Conservation (phyloP, 2,888 invertebrate genomes). For the Sphaerophoria taeniata region DNA sequence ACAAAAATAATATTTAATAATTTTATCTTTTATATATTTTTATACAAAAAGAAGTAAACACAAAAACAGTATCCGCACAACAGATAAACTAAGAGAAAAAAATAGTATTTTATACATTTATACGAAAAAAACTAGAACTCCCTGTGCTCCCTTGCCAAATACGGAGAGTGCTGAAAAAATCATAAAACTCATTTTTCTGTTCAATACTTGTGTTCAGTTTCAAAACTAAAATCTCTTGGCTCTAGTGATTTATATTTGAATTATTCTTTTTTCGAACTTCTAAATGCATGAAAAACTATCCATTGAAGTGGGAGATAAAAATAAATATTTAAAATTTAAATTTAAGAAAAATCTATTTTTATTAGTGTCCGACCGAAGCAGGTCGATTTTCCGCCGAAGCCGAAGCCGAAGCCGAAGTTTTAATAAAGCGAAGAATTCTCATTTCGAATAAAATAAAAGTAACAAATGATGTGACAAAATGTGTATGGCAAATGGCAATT, state of each 20-base stretch:
- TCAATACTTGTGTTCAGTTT: constrained; percentile 2
- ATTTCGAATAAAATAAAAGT: too few relatives aligned
- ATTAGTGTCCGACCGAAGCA: too few relatives aligned
- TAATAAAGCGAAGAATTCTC: too few relatives aligned
- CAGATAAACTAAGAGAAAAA: constrained; percentile 54
- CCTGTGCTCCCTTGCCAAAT: constrained; percentile 73
- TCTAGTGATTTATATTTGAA: constrained; percentile 39
- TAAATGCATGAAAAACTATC: constrained; percentile 51
- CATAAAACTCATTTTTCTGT: constrained; percentile 23
- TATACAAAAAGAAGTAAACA: constrained; percentile 46
- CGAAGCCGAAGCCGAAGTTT: too few relatives aligned
- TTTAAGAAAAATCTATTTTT: constrained; percentile 39
- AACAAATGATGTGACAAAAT: too few relatives aligned
- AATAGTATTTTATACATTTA: constrained; percentile 71
- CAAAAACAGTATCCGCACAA: constrained; percentile 66
- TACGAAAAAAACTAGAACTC: constrained; percentile 59
- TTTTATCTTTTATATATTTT: constrained; percentile 73
- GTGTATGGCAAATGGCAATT: too few relatives aligned
- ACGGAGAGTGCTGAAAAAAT: constrained; percentile 56
- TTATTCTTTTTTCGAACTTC: neutral
- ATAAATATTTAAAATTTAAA: constrained; percentile 43
- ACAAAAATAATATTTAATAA: constrained; percentile 53
- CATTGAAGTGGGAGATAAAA: constrained; percentile 42
- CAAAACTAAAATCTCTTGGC: constrained; percentile 20
- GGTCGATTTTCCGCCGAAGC: too few relatives aligned